A percentile compares a stretch with the other conserved stretches of the same genome.
Conservation (phyloP, 1,140 invertebrate species). For the Pantala flavescens region DNA sequence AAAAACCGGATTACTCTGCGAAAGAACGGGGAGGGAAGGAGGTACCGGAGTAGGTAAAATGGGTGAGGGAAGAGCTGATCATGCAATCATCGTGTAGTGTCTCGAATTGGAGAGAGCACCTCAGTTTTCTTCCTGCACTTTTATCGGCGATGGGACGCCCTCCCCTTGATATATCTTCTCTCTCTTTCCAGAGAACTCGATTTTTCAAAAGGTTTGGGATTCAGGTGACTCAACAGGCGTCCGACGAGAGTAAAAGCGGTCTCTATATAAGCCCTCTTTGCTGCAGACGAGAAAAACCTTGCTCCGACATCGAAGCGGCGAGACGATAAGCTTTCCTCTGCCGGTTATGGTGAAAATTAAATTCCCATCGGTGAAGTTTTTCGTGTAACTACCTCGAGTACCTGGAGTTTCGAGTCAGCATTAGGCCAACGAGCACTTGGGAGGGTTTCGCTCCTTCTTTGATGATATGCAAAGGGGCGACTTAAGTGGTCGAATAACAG, state of each 20-base stretch:
- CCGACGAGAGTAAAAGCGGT: not conserved
- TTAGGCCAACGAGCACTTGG: no score
- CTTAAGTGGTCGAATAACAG: no score
- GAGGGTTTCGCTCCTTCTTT: no score
- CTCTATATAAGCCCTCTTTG: not conserved
- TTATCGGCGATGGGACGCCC: not conserved
- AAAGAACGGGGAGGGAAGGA: not conserved
- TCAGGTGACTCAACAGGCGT: not conserved
- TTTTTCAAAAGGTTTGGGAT: not conserved
- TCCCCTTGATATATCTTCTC: not conserved
- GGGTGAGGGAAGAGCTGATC: slow-evolving; percentile 6
- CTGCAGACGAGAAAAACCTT: no score
- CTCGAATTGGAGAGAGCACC: not conserved
- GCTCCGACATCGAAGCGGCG: no score
- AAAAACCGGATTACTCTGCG: not conserved
- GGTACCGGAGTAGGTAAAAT: not conserved
- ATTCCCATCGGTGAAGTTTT: no score
- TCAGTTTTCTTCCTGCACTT: not conserved
- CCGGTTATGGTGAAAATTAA: no score
- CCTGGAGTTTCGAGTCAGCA: no score
- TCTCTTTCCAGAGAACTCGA: not conserved
- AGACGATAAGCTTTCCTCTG: no score
- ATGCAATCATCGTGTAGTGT: not conserved
- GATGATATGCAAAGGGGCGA: no score
- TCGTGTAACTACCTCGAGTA: no score